Base-by-base conservation (phyloP, 2,797 vertebrate genomes). In the Falco columbarius region DNA sequence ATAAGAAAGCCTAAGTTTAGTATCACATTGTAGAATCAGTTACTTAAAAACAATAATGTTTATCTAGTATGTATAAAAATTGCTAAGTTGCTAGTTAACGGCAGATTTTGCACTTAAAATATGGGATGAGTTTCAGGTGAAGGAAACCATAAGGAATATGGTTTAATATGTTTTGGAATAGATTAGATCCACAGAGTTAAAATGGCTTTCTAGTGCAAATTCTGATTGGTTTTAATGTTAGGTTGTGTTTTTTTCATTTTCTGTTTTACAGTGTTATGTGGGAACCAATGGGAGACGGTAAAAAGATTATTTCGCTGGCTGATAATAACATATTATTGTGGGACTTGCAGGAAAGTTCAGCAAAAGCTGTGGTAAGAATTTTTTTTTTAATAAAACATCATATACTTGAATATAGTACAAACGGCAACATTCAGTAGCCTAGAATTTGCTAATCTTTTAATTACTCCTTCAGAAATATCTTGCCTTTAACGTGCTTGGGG, bases 261-360 rank as follows among this genome's bases (percentile, higher is more conserved):
- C 20, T 47, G 11, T 96, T 81, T 97, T 95, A 54, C 98, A 99
- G 99, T 49, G 98, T 99, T 91, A 94, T 98, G 34, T 99, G 99
- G 99, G 99, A 99, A 95, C 99, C 99, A 18, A 98, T 99, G 98
- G 99, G 99, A 62, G 99, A 99, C 0, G 99, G 99, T 72, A 99
- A 98, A 97, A 99, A 98, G 55, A 89, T 99, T 95, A 98, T 99
- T 97, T 99, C 99, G 5, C 96, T 99, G 98, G 99, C 99, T 34
- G 99, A 99, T 98, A 99, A 99, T 97, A 98, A 99, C 40, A 96
- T 99, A 70, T 95, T 99, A 96, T 98, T 99, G 86, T 99, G 99
- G 99, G 99, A 99, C 98, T 98, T 99, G 95, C 98, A 99, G 97
- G 98, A 99, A 95, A 99, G 99, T 98, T 99, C 99, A 89, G 98